A percentile compares a stretch with the other conserved stretches of the same genome.
These are phyloP conservation scores for Callocephalon fimbriatum DNA, from an alignment of 2,113 vertebrate genomes.

Conservation along the genomic window DNA sequence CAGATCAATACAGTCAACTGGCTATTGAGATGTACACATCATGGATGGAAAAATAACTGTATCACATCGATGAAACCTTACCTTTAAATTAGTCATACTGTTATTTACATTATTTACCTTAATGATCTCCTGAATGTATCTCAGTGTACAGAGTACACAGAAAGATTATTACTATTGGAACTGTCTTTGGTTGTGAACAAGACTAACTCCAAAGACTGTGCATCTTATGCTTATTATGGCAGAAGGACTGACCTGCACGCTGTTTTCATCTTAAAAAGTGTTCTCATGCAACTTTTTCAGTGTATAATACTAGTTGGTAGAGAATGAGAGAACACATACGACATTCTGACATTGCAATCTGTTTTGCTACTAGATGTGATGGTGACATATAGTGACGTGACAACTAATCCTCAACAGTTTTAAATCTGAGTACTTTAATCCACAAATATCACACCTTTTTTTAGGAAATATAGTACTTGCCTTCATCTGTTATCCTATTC, in stretches of 20 bases:
- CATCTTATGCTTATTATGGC: background rate
- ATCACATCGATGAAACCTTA: background rate
- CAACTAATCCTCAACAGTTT: constrained; percentile 2
- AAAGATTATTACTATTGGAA: background rate
- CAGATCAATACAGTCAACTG: background rate
- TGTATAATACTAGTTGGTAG: background rate
- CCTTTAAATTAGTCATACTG: background rate
- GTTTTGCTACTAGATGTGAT: background rate
- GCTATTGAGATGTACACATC: background rate
- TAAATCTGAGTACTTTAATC: background rate
- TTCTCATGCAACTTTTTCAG: background rate
- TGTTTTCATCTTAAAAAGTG: background rate
- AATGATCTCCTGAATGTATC: background rate
- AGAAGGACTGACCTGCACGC: background rate
- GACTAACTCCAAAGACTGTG: background rate
- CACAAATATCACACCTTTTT: background rate
- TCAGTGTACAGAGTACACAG: background rate
- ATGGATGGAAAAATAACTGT: background rate
- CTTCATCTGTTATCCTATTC: background rate
- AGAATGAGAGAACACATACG: background rate
- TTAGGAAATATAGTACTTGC: background rate
- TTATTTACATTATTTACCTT: background rate
- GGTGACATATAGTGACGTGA: background rate
- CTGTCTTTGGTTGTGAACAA: background rate
- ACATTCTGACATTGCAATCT: background rate